phyloP scores from a whole-genome alignment of 2,113 vertebrate genomes.

The Marmota monax region DNA sequence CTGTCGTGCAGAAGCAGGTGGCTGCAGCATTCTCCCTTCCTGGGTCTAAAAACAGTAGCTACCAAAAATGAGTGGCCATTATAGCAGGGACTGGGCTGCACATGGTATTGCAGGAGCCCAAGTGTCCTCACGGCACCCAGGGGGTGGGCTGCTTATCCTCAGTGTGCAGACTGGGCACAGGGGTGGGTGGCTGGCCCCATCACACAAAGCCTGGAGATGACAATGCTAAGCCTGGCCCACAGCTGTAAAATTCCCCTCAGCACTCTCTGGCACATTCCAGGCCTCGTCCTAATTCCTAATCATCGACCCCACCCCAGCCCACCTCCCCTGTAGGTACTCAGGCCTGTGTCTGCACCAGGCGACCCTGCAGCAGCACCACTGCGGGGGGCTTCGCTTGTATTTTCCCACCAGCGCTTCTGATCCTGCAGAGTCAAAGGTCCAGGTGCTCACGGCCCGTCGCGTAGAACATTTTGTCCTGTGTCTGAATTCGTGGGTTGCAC shows the following conservation, averaged over 20 bases:
- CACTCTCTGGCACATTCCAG: too few relatives aligned
- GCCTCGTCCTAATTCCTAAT: neutral
- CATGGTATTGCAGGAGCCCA: rapidly evolving
- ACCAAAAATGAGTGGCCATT: neutral
- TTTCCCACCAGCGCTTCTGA: neutral
- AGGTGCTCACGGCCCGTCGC: rapidly evolving
- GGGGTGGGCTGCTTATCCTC: too few relatives aligned
- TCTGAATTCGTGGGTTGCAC: neutral
- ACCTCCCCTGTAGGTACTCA: neutral
- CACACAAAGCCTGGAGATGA: neutral
- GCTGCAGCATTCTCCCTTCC: neutral
- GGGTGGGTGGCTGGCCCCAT: rapidly evolving
- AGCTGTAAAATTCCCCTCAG: neutral
- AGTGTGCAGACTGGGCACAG: neutral
- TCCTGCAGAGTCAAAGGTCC: neutral
- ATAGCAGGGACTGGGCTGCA: neutral
- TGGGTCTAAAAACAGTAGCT: neutral
- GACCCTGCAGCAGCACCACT: rapidly evolving
- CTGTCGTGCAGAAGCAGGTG: neutral
- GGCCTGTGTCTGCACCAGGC: rapidly evolving
- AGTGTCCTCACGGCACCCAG: neutral
- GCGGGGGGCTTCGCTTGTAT: too few relatives aligned
- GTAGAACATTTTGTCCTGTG: rapidly evolving
- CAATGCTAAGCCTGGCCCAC: neutral
- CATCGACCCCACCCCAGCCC: too few relatives aligned